Base-by-base conservation (phyloP, 2,888 invertebrate genomes). In the Hypercompe scribonia region DNA sequence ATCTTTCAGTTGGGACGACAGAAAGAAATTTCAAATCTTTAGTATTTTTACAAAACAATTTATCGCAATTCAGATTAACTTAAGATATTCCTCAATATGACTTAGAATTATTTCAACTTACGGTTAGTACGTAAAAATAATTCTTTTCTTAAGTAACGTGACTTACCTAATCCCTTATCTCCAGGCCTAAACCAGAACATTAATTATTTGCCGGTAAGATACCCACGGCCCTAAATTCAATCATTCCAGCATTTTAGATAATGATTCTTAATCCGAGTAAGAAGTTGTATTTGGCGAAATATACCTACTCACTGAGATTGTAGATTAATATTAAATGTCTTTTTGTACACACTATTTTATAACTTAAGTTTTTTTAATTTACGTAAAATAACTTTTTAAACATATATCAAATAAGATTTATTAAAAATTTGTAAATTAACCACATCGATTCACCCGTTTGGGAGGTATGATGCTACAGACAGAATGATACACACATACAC, bases 131-230 rank as follows among this genome's bases (percentile, higher is more conserved):
- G 65, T n/a, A n/a, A n/a, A n/a, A n/a, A n/a, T n/a, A n/a, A n/a
- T n/a, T n/a, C 65, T 65, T 42, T 28, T 21, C 39, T n/a, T 31
- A 10, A 33, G 21, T 24, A 66, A 33, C 33, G 46, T 33, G 18
- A 34, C 54, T 58, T 18, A 54, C 24, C 34, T 28, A n/a, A 18
- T 1, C 34, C 18, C 54, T 34, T 68, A 68, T 68, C 58, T 58
- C 36, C 34, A 10, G 36, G 50, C 36, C 50, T 58, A 18, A 54
- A 68, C 28, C 58, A 68, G 54, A 58, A 68, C 68, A 58, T 68
- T 68, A 36, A 68, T 68, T 68, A 68, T 68, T 34, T 36, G 68
- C 18, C 54, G 54, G 54, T 68, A 36, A 68, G 68, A 68, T 36
- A 54, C 10, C 36, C 36, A 18, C 8, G 34, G n/a, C n/a, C 54